A percentile compares a stretch with the other conserved stretches of the same genome.
phyloP scores from a whole-genome alignment of 2,113 vertebrate species.

The Natator depressus region DNA sequence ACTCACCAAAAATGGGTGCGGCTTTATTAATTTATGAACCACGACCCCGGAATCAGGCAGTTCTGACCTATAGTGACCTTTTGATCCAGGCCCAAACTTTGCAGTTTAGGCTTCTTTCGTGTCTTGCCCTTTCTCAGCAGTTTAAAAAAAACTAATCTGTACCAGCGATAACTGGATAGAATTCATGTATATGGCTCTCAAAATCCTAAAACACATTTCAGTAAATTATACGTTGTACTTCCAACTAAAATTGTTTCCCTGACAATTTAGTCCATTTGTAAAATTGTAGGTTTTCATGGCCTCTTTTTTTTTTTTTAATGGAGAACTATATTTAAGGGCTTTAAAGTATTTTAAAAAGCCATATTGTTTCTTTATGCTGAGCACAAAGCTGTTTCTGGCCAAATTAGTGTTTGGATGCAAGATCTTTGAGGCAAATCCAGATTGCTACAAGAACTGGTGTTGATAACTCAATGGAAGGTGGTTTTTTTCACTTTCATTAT shows the following conservation, averaged over 20 bases:
- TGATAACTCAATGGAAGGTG: too few relatives aligned
- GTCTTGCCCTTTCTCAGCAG: neutral
- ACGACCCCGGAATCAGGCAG: neutral
- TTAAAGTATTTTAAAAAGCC: neutral
- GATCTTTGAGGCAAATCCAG: neutral
- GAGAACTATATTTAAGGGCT: neutral
- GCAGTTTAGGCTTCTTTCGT: neutral
- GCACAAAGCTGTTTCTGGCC: neutral
- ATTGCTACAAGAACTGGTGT: too few relatives aligned
- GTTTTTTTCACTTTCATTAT: too few relatives aligned
- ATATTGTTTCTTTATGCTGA: neutral
- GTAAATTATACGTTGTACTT: neutral
- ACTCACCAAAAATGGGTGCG: neutral
- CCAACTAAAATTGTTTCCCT: too few relatives aligned
- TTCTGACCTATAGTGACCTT: rapidly evolving
- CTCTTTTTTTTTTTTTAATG: neutral
- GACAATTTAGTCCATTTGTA: too few relatives aligned
- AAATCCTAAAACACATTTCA: neutral
- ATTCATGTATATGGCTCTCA: neutral
- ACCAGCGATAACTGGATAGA: neutral
- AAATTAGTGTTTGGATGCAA: neutral
- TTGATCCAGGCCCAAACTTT: neutral
- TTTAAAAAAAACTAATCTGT: neutral
- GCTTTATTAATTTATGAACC: neutral
- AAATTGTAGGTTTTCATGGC: too few relatives aligned